These are phyloP conservation scores for Mystacides longicornis DNA, from an alignment of 2,888 invertebrate species.

Conservation along the genomic window DNA sequence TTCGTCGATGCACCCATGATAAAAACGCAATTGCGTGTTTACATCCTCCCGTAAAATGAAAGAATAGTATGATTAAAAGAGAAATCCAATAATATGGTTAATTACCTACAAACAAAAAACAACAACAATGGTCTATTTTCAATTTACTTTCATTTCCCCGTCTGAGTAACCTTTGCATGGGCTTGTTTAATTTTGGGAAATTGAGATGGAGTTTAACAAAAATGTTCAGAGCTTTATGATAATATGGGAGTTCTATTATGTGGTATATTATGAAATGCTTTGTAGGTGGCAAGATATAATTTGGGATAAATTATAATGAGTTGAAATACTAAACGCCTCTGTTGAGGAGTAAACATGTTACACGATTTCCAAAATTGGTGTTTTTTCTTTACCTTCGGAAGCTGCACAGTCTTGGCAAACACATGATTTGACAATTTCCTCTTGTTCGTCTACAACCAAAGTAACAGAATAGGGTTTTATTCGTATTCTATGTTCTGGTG, in stretches of 20 bases:
- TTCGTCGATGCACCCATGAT: not conserved
- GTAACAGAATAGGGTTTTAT: slow-evolving; percentile 20
- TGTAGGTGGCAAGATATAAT: too few species aligned
- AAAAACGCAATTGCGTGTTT: not conserved
- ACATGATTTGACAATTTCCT: slow-evolving; percentile 8
- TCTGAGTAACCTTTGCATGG: too few species aligned
- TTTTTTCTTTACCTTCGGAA: slow-evolving; percentile 8
- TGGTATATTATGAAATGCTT: too few species aligned
- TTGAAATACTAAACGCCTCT: too few species aligned
- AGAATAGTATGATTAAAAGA: not conserved
- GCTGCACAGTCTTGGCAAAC: slow-evolving; percentile 10
- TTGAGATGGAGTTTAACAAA: too few species aligned
- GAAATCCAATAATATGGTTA: not conserved
- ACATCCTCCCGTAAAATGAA: not conserved
- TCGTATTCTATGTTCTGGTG: slow-evolving; percentile 26
- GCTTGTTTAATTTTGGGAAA: too few species aligned
- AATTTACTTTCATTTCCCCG: too few species aligned
- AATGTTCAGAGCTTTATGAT: too few species aligned
- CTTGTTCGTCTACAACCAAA: slow-evolving; percentile 20
- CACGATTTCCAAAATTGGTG: not conserved
- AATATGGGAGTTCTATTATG: too few species aligned
- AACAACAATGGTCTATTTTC: not conserved
- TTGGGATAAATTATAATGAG: too few species aligned
- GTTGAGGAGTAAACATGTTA: not conserved
- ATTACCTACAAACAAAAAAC: too few species aligned